Percentiles rank a stretch among this genome's conserved stretches.
These are phyloP conservation scores for Pseudochirops cupreus DNA, from an alignment of 2,797 vertebrate species.

Conservation along the genomic window DNA sequence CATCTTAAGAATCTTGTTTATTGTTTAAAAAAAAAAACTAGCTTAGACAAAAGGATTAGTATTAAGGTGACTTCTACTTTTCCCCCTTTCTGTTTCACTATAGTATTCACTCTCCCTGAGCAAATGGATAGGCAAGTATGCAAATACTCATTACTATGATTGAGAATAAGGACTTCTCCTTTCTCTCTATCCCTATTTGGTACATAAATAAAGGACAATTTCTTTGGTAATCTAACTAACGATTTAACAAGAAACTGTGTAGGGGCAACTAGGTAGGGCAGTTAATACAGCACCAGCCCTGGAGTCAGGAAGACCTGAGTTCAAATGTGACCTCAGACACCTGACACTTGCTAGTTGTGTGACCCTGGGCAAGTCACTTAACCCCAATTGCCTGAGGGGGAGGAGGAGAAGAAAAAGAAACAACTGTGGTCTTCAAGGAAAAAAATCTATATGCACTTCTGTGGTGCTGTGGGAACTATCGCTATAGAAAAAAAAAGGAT, in stretches of 20 bases:
- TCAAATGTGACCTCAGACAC: no score
- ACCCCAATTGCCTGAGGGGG: no score
- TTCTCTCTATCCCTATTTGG: neutral
- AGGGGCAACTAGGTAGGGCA: no score
- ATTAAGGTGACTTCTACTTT: neutral
- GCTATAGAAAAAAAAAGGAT: slow-evolving; percentile 29
- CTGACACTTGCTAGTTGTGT: no score
- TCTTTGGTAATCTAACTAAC: neutral
- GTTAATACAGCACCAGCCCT: no score
- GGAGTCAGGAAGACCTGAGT: no score
- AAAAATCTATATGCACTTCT: slow-evolving; percentile 21
- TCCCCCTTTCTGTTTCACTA: neutral
- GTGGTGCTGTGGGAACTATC: neutral
- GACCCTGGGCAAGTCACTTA: no score
- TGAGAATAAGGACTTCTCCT: neutral
- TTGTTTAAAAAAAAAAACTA: neutral
- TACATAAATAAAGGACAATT: neutral
- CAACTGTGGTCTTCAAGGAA: slow-evolving; percentile 3
- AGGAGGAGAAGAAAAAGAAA: no score
- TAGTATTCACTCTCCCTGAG: neutral
- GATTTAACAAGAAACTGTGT: neutral
- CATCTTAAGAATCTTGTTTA: neutral
- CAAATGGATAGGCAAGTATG: neutral
- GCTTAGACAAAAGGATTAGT: rapidly evolving
- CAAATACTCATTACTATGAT: neutral